Percentiles rank a stretch among this genome's conserved stretches.
Conservation (phyloP, 2,113 vertebrate genomes). For the Halcyon malimbica region DNA sequence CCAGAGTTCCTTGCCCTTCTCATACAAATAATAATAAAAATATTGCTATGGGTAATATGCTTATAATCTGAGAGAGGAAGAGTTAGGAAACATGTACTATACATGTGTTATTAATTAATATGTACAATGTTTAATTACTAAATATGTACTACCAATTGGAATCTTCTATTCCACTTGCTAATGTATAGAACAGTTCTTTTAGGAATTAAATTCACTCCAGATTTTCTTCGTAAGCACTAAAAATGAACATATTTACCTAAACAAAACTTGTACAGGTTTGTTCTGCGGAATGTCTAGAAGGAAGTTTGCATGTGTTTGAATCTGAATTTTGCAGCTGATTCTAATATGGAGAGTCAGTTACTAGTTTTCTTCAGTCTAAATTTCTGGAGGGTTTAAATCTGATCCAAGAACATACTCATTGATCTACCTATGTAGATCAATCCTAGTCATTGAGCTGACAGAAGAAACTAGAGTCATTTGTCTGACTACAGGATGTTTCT, state of each 20-base stretch:
- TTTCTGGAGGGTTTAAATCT: not conserved
- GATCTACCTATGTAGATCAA: not conserved
- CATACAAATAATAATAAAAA: not conserved
- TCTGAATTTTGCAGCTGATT: not conserved
- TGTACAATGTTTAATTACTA: not conserved
- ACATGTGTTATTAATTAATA: not conserved
- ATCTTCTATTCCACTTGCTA: not conserved
- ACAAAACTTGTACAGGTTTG: not conserved
- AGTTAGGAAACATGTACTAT: not conserved
- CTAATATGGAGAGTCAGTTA: not conserved
- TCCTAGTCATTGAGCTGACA: not conserved
- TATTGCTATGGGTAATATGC: not conserved
- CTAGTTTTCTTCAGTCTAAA: not conserved
- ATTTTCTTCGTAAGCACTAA: not conserved
- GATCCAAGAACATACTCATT: not conserved
- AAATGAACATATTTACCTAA: not conserved
- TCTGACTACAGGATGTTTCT: not conserved
- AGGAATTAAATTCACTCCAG: not conserved
- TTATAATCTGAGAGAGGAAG: not conserved
- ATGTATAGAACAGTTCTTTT: not conserved
- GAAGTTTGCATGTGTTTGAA: not conserved
- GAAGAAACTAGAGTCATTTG: not conserved
- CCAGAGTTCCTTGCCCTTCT: not conserved
- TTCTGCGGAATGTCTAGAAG: not conserved
- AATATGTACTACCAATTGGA: not conserved